Conservation (phyloP, 2,888 invertebrate species). For the Macrosoma leucophasiata region DNA sequence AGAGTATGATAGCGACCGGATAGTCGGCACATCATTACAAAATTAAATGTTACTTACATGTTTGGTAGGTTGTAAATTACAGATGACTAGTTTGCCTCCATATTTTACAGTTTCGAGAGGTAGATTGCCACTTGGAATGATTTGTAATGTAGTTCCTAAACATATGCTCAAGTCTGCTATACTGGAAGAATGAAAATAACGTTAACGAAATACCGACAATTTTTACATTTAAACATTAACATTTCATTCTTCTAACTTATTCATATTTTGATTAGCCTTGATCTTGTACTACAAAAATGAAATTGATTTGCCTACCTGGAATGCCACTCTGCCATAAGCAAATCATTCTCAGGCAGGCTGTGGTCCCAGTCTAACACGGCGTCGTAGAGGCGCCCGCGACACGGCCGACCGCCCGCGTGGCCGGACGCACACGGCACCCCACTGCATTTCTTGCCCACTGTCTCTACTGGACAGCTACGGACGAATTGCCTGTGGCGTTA, state of each 20-base stretch:
- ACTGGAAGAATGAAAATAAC: conserved; percentile 69
- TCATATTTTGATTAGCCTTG: no score
- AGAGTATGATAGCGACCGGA: no score
- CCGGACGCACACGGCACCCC: conserved; percentile 81
- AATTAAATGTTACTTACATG: conserved; percentile 78
- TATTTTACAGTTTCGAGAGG: conserved; percentile 90
- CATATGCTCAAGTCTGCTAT: conserved; percentile 95
- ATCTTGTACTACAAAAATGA: neutral
- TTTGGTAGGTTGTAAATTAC: conserved; percentile 98
- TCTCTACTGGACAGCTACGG: conserved; percentile 82
- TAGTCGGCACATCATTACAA: neutral
- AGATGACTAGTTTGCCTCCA: conserved; percentile 92
- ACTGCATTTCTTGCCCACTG: conserved; percentile 84
- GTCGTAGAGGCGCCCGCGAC: conserved; percentile 91
- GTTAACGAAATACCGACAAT: neutral
- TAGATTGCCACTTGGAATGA: conserved; percentile 96
- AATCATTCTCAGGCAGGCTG: conserved; percentile 90
- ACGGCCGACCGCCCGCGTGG: conserved; percentile 82
- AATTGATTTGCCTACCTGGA: conserved; percentile 77
- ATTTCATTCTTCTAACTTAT: neutral
- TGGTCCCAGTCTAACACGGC: conserved; percentile 99
- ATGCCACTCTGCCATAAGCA: conserved; percentile 89
- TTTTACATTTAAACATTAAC: neutral
- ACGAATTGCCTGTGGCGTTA: conserved; percentile 83
- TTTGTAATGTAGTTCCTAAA: conserved; percentile 98